Evolutionary conservation across 2,113 vertebrate genomes (phyloP).

Genomic region (western clawed frog (Xenopus tropicalis)): DNA sequence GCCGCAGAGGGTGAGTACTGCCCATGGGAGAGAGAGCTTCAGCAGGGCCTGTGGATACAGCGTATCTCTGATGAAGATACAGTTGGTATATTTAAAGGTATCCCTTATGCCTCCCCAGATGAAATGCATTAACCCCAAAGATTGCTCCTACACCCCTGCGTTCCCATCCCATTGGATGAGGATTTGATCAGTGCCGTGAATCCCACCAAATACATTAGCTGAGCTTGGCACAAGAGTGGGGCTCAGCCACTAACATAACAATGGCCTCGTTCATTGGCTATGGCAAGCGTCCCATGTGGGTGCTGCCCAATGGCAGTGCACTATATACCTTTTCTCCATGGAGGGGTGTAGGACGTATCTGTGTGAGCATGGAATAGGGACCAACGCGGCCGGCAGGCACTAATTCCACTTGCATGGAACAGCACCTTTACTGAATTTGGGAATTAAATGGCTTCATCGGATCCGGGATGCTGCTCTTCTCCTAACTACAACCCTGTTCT

Average conservation of each 20-base stretch:
- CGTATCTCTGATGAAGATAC: slow-evolving; percentile 84
- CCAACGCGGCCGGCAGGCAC: neutral
- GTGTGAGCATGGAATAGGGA: slow-evolving; percentile 11
- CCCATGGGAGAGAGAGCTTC: slow-evolving; percentile 87
- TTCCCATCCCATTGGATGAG: neutral
- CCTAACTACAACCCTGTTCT: too few relatives aligned
- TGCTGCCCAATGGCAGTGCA: too few relatives aligned
- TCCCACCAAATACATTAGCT: too few relatives aligned
- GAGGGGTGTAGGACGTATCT: slow-evolving; percentile 19
- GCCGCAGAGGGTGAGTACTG: slow-evolving; percentile 91
- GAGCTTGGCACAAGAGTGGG: too few relatives aligned
- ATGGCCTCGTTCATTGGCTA: too few relatives aligned
- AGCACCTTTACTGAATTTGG: neutral
- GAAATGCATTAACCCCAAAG: neutral
- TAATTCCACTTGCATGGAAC: slow-evolving; percentile 12
- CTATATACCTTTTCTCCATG: neutral
- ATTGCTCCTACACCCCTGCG: slow-evolving; percentile 23
- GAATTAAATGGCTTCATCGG: too few relatives aligned
- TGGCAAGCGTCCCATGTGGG: too few relatives aligned
- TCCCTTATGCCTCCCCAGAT: slow-evolving; percentile 46
- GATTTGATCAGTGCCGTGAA: too few relatives aligned
- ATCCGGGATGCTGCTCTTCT: too few relatives aligned
- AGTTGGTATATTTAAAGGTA: slow-evolving; percentile 87
- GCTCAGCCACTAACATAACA: too few relatives aligned
- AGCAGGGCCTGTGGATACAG: slow-evolving; percentile 85